Percentiles rank a stretch among this genome's conserved stretches.
Evolutionary conservation across 2,888 invertebrate species (phyloP).

Genomic region (Platynereis dumerilii): DNA sequence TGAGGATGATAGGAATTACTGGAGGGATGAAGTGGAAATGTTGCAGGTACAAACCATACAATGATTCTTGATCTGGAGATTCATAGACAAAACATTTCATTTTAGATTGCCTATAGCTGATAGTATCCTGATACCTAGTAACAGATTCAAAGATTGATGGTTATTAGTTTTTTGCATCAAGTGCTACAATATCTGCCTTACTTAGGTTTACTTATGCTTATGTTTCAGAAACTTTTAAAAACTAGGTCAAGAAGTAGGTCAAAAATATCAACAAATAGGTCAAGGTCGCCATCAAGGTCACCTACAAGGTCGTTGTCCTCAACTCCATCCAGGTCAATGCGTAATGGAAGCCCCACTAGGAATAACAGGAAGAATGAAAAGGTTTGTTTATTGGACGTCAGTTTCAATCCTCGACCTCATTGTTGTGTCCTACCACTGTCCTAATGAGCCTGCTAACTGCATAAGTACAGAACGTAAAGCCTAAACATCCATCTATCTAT

Average conservation of each 20-base stretch:
- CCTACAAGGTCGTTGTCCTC: conserved; percentile 4
- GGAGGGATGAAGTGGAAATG: conserved; percentile 51
- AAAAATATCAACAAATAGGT: conserved; percentile 16
- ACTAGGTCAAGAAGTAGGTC: conserved; percentile 19
- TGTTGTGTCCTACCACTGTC: too few relatives aligned
- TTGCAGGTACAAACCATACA: not conserved
- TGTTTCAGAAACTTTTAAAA: conserved; percentile 13
- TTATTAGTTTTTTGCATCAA: too few relatives aligned
- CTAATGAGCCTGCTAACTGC: too few relatives aligned
- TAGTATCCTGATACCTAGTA: not conserved
- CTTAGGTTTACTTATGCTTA: too few relatives aligned
- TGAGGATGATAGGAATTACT: conserved; percentile 63
- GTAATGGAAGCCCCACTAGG: not conserved
- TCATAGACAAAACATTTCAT: too few relatives aligned
- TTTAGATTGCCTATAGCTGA: not conserved
- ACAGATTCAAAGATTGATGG: not conserved
- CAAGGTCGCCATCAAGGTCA: conserved; percentile 20
- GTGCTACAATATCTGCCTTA: too few relatives aligned
- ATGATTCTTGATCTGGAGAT: too few relatives aligned
- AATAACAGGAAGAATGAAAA: conserved; percentile 8
- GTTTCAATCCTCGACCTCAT: too few relatives aligned
- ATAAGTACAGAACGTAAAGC: too few relatives aligned
- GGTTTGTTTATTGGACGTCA: too few relatives aligned
- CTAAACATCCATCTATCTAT: too few relatives aligned
- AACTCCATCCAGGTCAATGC: conserved; percentile 6